phyloP scores from a whole-genome alignment of 2,797 vertebrate species.

The Sparus aurata region DNA sequence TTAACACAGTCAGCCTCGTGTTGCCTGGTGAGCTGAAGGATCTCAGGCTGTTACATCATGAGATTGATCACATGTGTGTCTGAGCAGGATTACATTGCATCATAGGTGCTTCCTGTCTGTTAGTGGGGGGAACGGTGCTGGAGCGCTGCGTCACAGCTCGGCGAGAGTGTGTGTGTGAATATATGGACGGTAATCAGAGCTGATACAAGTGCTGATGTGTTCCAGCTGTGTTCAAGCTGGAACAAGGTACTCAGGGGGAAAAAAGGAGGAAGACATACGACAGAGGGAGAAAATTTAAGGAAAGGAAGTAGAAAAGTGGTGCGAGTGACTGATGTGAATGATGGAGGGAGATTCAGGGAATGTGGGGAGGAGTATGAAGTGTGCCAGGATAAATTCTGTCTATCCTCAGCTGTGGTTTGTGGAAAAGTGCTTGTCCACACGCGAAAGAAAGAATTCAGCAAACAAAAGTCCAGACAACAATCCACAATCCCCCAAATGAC shows the following conservation, averaged over 20 bases:
- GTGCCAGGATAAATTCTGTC: conserved; percentile 16
- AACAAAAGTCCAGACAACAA: not conserved
- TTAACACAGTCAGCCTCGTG: not conserved
- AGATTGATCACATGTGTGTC: conserved; percentile 47
- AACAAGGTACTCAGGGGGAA: conserved; percentile 18
- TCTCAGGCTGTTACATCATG: conserved; percentile 43
- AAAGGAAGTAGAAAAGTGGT: not conserved
- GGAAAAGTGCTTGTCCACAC: conserved; percentile 36
- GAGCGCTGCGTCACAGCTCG: conserved; percentile 16
- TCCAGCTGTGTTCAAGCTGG: conserved; percentile 61
- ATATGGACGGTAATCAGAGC: not conserved
- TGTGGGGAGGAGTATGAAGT: not conserved
- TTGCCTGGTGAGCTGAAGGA: not conserved
- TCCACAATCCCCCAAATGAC: not conserved
- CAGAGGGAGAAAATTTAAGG: conserved; percentile 3
- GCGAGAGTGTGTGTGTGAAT: not conserved
- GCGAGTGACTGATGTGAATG: conserved; percentile 21
- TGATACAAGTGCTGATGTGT: conserved; percentile 52
- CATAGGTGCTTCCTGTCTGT: conserved; percentile 56
- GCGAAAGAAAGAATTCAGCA: conserved; percentile 7
- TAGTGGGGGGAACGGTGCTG: not conserved
- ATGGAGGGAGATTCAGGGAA: conserved; percentile 8
- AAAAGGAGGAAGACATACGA: not conserved
- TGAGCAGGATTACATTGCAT: conserved; percentile 59
- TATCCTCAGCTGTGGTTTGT: conserved; percentile 27